phyloP scores from a whole-genome alignment of 2,113 vertebrate genomes.

The Pomatorhinus ruficollis region DNA sequence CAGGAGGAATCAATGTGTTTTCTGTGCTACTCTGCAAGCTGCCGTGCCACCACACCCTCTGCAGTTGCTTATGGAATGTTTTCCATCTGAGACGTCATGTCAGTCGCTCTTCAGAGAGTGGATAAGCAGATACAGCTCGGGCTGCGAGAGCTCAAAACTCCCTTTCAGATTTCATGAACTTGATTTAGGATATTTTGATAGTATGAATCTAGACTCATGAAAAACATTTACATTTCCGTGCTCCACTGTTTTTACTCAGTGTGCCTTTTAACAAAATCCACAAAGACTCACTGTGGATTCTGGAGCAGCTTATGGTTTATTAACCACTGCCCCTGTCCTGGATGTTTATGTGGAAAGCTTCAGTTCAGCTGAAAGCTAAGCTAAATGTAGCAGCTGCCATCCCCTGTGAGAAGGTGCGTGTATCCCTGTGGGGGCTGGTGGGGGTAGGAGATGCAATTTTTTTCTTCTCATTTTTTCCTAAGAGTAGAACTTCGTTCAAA shows the following conservation, averaged over 20 bases:
- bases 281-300: slow-evolving; percentile 58
- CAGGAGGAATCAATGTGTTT: slow-evolving; percentile 64
- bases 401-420: background rate
- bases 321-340: slow-evolving; percentile 38
- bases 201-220: slow-evolving; percentile 44
- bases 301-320: slow-evolving; percentile 48
- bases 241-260: slow-evolving; percentile 55
- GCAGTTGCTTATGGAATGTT: slow-evolving; percentile 65
- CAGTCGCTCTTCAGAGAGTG: background rate
- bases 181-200: slow-evolving; percentile 66
- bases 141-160: background rate
- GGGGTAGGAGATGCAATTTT: background rate
- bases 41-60: slow-evolving; percentile 63
- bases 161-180: slow-evolving; percentile 54
- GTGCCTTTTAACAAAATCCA: slow-evolving; percentile 52
- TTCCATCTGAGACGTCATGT: slow-evolving; percentile 27
- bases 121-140: slow-evolving; percentile 25
- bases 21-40: slow-evolving; percentile 60
- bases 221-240: slow-evolving; percentile 58
- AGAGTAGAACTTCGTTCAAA: background rate
- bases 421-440: background rate
- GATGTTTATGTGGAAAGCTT: slow-evolving; percentile 44
- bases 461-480: background rate
- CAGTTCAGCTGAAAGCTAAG: slow-evolving; percentile 12
- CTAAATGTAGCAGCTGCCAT: background rate